These are phyloP conservation scores for Myopa tessellatipennis DNA, from an alignment of 2,888 invertebrate genomes.

Conservation along the genomic window DNA sequence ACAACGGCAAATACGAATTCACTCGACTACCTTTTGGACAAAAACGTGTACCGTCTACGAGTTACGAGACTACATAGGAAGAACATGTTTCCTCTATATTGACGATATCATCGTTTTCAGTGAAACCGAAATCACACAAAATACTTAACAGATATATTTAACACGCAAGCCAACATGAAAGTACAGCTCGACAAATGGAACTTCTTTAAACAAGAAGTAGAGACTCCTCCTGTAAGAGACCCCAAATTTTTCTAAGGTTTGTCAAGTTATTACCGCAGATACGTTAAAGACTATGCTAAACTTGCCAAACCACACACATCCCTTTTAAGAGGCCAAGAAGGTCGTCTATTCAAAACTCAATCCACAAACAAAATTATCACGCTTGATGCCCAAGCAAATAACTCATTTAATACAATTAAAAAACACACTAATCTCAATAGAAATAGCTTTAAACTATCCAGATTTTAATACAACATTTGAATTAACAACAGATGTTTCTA, in stretches of 20 bases:
- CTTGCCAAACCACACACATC: not conserved
- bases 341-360: not conserved
- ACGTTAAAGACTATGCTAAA: not conserved
- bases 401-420: conserved; percentile 14
- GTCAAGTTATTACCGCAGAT: not conserved
- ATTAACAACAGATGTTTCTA: not conserved
- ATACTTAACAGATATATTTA: not conserved
- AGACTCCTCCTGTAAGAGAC: not conserved
- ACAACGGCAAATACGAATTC: conserved; percentile 41
- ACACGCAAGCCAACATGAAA: not conserved
- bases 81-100: conserved; percentile 4
- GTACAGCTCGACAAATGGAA: not conserved
- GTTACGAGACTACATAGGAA: conserved; percentile 40
- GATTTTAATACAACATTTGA: not conserved
- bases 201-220: not conserved
- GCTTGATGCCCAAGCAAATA: not conserved
- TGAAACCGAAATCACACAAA: not conserved
- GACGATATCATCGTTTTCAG: conserved; percentile 12
- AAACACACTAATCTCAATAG: conserved; percentile 2
- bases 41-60: conserved; percentile 41
- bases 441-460: not conserved
- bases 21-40: conserved; percentile 41
- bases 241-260: not conserved
- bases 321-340: not conserved
- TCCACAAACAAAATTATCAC: not conserved